Base-by-base conservation (phyloP, 1,140 invertebrate species). In the Trinorchestia longiramus region DNA sequence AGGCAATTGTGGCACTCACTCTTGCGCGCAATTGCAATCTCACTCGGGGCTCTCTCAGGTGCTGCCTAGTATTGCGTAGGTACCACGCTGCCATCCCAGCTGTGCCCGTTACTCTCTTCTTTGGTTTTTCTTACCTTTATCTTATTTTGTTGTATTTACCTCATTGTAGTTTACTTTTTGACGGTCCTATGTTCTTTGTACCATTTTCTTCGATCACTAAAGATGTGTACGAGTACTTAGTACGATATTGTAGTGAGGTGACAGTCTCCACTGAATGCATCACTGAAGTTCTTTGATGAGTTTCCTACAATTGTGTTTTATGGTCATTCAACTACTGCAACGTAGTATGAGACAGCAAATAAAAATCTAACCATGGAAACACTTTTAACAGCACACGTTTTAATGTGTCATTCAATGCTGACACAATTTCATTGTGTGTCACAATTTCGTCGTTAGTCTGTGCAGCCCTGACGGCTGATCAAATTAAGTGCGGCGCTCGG, bases 391-490 rank as follows among this genome's bases (percentile, higher is more conserved):
- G 62, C 15, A 77, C 28, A 77, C 11, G 15, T 77, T 77, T 77
- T 77, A 77, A 77, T 77, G 62, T 36, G 62, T 77, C 62, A 77
- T 77, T 77, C 62, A 77, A 77, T 77, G 62, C 62, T 77, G 62
- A 77, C 62, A 36, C 62, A 77, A 77, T 77, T 77, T 77, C 62
- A 77, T 77, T 1, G 28, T 19, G 62, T 36, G 62, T 77, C 62
- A 77, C 62, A 77, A 77, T 77, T 77, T 77, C 28, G 28, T 11
- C 62, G 62, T 77, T 36, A 36, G 62, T 3, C 62, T 77, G 8
- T 36, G 62, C 62, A 77, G 62, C 62, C 62, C 28, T 77, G 62
- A 77, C 62, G 62, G 11, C 15, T 77, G 62, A 77, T 77, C 62
- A 77, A 77, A 77, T 77, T 77, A 77, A 77, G 62, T 77, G 62